phyloP scores from a whole-genome alignment of 2,888 invertebrate genomes.

The Melitaea athalia region DNA sequence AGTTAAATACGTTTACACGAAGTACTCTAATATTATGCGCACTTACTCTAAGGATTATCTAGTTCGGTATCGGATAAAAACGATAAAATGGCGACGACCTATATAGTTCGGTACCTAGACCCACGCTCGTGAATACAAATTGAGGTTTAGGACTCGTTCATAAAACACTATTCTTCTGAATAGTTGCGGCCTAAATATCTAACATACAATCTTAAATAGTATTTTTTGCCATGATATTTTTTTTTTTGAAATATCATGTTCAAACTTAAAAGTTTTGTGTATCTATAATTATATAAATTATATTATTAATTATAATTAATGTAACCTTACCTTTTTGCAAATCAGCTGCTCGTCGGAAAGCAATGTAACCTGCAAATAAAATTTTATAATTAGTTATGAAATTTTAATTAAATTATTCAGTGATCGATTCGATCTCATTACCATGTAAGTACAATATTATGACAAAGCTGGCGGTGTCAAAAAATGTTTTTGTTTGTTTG shows the following conservation, averaged over 20 bases:
- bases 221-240: slow-evolving; percentile 2
- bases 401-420: background rate
- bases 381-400: slow-evolving; percentile 53
- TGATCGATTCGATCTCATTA: too few species aligned
- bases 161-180: slow-evolving; percentile 15
- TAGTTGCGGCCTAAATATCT: slow-evolving; percentile 23
- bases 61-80: slow-evolving; percentile 41
- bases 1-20: slow-evolving; percentile 12
- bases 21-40: slow-evolving; percentile 22
- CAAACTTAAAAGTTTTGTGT: background rate
- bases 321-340: slow-evolving; percentile 70
- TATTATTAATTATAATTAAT: slow-evolving; percentile 6
- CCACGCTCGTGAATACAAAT: slow-evolving; percentile 68
- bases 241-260: background rate
- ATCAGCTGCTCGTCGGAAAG: slow-evolving; percentile 68
- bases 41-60: slow-evolving; percentile 48
- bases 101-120: slow-evolving; percentile 38
- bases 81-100: slow-evolving; percentile 41
- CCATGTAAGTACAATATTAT: too few species aligned
- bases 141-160: slow-evolving; percentile 51
- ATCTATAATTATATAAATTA: background rate
- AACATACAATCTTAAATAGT: slow-evolving; percentile 5
- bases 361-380: slow-evolving; percentile 72
- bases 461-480: too few species aligned
- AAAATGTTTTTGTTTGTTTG: background rate